phyloP scores from a whole-genome alignment of 2,888 invertebrate species.

The Nudaria mundana region DNA sequence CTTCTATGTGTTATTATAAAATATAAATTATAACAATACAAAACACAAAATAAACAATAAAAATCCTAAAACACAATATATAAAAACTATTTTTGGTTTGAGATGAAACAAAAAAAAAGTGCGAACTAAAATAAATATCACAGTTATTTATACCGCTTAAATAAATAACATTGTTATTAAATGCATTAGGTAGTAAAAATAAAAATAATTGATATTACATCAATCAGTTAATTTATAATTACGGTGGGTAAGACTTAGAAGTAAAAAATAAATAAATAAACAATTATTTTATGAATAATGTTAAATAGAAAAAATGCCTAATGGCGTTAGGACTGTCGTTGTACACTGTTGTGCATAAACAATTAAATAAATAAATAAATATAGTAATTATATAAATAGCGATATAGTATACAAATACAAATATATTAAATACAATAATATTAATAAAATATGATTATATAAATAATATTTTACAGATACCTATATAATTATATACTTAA shows the following conservation, averaged over 20 bases:
- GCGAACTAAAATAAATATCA: constrained; percentile 47
- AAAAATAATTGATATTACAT: too few relatives aligned
- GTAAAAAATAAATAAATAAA: too few relatives aligned
- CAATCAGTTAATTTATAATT: too few relatives aligned
- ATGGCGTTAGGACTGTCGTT: too few relatives aligned
- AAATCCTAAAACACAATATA: not conserved
- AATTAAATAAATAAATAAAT: too few relatives aligned
- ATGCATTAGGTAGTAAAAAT: constrained; percentile 6
- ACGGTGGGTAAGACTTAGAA: too few relatives aligned
- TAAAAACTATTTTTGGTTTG: constrained; percentile 23
- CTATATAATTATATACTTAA: not conserved
- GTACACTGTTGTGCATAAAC: too few relatives aligned
- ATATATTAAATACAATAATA: constrained; percentile 6
- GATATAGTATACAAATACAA: constrained; percentile 5
- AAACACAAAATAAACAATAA: not conserved
- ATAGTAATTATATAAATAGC: constrained; percentile 4
- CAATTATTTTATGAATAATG: too few relatives aligned
- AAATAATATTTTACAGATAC: not conserved
- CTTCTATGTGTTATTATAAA: not conserved
- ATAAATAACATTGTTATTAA: constrained; percentile 7
- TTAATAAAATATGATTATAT: not conserved
- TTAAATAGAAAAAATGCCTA: too few relatives aligned
- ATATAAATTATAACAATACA: constrained; percentile 1
- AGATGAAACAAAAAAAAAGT: constrained; percentile 3
- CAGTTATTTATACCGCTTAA: constrained; percentile 62